phyloP scores from a whole-genome alignment of 1,140 invertebrate genomes.

The Drosophila quadrilineata region DNA sequence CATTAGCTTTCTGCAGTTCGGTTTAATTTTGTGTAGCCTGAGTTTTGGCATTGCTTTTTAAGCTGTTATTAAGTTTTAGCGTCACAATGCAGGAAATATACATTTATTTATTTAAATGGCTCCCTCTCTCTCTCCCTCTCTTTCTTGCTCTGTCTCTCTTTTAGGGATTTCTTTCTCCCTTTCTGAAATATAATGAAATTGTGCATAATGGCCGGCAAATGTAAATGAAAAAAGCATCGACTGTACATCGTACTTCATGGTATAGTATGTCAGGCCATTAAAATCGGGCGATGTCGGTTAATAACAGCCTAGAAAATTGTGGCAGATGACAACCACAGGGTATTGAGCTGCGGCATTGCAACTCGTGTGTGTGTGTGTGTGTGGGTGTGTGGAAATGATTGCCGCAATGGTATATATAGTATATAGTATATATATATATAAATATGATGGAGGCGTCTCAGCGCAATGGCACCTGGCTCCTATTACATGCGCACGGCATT shows the following conservation, averaged over 20 bases:
- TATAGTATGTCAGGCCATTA: constrained; percentile 64
- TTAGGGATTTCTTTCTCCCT: no score
- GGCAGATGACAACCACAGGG: constrained; percentile 61
- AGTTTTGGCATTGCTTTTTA: no score
- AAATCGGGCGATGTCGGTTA: constrained; percentile 71
- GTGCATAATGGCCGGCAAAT: background rate
- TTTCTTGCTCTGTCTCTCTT: no score
- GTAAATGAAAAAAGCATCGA: constrained; percentile 26
- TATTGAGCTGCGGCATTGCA: background rate
- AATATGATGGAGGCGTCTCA: constrained; percentile 69
- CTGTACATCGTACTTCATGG: constrained; percentile 51
- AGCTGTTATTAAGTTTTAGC: no score
- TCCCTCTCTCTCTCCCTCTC: no score
- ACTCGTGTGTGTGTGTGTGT: no score
- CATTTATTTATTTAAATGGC: no score
- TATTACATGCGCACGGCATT: constrained; percentile 76
- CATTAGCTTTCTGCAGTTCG: no score
- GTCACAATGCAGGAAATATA: no score
- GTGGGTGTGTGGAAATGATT: constrained; percentile 50
- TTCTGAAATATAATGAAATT: no score
- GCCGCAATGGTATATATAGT: constrained; percentile 51
- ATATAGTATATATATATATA: no score
- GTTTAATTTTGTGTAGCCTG: no score
- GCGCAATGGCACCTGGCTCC: constrained; percentile 74
- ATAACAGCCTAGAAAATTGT: constrained; percentile 74